Conservation (phyloP, 2,113 vertebrate genomes). For the Brachypteracias leptosomus region DNA sequence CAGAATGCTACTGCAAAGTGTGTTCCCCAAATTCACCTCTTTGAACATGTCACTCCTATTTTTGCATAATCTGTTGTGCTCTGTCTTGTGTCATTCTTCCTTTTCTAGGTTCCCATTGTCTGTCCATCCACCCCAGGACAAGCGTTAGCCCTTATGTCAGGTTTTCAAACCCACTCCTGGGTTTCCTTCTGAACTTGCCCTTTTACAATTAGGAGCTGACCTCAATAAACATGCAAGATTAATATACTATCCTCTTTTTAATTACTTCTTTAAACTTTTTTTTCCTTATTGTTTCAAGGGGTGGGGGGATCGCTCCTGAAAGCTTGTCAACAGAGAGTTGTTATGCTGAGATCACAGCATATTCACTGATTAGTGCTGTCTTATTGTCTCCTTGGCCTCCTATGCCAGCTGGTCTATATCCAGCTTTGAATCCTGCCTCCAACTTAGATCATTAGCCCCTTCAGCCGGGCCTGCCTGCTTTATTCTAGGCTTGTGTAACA, state of each 20-base stretch:
- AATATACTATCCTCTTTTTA: not conserved
- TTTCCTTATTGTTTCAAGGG: not conserved
- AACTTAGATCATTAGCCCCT: constrained; percentile 43
- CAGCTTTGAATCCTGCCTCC: constrained; percentile 47
- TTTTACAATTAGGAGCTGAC: not conserved
- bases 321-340: constrained; percentile 30
- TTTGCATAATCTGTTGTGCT: not conserved
- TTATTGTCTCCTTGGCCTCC: constrained; percentile 48
- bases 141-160: not conserved
- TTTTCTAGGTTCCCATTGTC: not conserved
- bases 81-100: not conserved
- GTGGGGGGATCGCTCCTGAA: not conserved
- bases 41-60: not conserved
- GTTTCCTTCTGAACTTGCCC: not conserved
- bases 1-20: not conserved
- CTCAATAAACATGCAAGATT: not conserved
- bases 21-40: not conserved
- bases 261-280: not conserved
- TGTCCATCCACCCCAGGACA: not conserved
- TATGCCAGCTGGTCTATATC: constrained; percentile 41
- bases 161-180: not conserved
- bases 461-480: not conserved
- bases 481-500: not conserved
- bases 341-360: constrained; percentile 17
- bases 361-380: constrained; percentile 27